phyloP scores from a whole-genome alignment of 2,888 invertebrate genomes.

The Galerucella calmariensis region DNA sequence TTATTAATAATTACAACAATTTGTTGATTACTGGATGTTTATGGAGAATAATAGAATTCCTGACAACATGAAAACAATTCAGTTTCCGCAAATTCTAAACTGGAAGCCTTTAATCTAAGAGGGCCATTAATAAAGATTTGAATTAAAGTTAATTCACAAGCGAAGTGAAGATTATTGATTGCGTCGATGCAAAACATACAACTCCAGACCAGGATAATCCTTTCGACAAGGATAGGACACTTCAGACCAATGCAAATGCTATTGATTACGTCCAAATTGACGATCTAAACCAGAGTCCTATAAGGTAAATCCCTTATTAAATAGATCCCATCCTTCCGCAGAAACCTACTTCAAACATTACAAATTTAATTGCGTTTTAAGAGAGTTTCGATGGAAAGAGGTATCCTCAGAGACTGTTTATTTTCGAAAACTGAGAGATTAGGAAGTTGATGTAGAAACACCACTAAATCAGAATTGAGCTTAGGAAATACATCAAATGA shows the following conservation, averaged over 20 bases:
- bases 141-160: constrained; percentile 17
- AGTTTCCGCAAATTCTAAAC: background rate
- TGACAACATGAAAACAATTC: background rate
- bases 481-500: too few relatives aligned
- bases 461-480: too few relatives aligned
- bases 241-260: constrained; percentile 46
- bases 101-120: background rate
- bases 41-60: background rate
- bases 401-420: background rate
- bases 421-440: background rate
- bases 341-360: constrained; percentile 26
- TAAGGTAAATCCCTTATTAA: constrained; percentile 46
- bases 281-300: constrained; percentile 42
- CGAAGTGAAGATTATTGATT: constrained; percentile 25
- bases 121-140: constrained; percentile 27
- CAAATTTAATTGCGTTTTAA: constrained; percentile 38
- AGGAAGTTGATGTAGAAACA: background rate
- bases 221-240: constrained; percentile 22
- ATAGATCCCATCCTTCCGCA: constrained; percentile 21
- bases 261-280: constrained; percentile 50
- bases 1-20: background rate
- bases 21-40: too few relatives aligned
- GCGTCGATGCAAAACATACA: constrained; percentile 20
- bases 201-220: constrained; percentile 18
- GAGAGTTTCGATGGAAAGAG: constrained; percentile 7